phyloP scores from a whole-genome alignment of 2,888 invertebrate genomes.

The Cryptosula pallasiana region DNA sequence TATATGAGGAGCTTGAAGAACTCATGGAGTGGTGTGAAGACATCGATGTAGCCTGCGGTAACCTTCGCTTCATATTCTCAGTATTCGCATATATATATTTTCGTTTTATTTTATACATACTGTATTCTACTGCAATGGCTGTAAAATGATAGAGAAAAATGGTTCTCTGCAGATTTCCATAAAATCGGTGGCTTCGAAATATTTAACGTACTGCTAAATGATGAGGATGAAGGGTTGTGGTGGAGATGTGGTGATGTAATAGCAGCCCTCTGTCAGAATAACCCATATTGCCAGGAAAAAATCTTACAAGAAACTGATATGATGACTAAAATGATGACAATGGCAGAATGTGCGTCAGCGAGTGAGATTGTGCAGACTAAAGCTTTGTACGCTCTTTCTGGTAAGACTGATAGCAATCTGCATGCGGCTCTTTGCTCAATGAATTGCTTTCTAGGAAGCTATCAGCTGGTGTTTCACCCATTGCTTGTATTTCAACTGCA shows the following conservation, averaged over 20 bases:
- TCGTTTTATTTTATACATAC: too few species aligned
- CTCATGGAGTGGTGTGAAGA: conserved; percentile 68
- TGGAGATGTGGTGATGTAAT: conserved; percentile 65
- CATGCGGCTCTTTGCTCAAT: too few species aligned
- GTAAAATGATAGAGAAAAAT: too few species aligned
- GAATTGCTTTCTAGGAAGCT: conserved; percentile 23
- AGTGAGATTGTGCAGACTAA: conserved; percentile 60
- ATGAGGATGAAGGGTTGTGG: conserved; percentile 62
- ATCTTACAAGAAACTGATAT: conserved; percentile 60
- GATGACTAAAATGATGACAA: conserved; percentile 31
- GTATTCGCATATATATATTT: too few species aligned
- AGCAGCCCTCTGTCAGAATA: conserved; percentile 78
- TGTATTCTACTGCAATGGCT: too few species aligned
- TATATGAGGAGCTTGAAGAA: conserved; percentile 60
- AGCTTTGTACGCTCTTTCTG: conserved; percentile 73
- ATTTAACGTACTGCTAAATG: conserved; percentile 65
- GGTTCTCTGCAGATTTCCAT: conserved; percentile 64
- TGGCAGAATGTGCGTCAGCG: background rate
- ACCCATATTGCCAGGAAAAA: conserved; percentile 74
- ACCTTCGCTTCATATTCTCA: too few species aligned
- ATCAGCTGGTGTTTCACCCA: background rate
- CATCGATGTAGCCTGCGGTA: conserved; percentile 75
- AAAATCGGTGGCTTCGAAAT: conserved; percentile 76
- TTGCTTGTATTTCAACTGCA: conserved; percentile 48
- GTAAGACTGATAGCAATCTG: too few species aligned